Evolutionary conservation across 2,797 vertebrate species (phyloP).

Genomic region (Enteromius radiatus): DNA sequence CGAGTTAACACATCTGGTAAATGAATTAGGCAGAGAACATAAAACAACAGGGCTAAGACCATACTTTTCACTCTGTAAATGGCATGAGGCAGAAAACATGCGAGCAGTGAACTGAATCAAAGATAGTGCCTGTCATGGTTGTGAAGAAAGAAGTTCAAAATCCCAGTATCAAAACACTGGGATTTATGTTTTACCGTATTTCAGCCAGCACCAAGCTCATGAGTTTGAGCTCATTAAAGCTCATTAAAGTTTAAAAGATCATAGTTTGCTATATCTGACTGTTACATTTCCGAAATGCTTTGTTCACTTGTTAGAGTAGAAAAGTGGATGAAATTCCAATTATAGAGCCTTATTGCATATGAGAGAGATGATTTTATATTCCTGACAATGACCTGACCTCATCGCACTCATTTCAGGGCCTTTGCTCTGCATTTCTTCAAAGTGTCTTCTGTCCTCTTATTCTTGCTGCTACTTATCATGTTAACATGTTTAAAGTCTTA

Average conservation of each 20-base stretch:
- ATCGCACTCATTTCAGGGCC: conserved; percentile 3
- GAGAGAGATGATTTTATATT: conserved; percentile 33
- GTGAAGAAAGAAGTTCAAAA: background rate
- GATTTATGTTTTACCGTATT: conserved; percentile 21
- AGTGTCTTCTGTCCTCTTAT: background rate
- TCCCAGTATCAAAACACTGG: background rate
- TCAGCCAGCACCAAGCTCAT: conserved; percentile 3
- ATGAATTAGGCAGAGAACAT: conserved; percentile 28
- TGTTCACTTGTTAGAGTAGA: conserved; percentile 37
- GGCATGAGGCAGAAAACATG: conserved; percentile 19
- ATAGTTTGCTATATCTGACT: conserved; percentile 27
- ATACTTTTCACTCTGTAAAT: conserved; percentile 25
- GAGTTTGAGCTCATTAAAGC: conserved; percentile 34
- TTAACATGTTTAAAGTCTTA: conserved; percentile 22
- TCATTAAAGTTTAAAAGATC: conserved; percentile 38
- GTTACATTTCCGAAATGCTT: conserved; percentile 42
- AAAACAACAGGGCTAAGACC: conserved; percentile 21
- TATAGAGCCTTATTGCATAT: conserved; percentile 33
- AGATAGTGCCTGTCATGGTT: background rate
- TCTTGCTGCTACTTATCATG: conserved; percentile 9
- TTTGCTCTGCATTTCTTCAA: conserved; percentile 13
- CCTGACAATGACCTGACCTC: conserved; percentile 41
- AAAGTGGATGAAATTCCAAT: conserved; percentile 45
- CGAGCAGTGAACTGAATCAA: conserved; percentile 26
- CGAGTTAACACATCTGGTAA: conserved; percentile 39